Percentiles rank a stretch among this genome's conserved stretches.
phyloP scores from a whole-genome alignment of 2,888 invertebrate species.

The Cryptops parisi region DNA sequence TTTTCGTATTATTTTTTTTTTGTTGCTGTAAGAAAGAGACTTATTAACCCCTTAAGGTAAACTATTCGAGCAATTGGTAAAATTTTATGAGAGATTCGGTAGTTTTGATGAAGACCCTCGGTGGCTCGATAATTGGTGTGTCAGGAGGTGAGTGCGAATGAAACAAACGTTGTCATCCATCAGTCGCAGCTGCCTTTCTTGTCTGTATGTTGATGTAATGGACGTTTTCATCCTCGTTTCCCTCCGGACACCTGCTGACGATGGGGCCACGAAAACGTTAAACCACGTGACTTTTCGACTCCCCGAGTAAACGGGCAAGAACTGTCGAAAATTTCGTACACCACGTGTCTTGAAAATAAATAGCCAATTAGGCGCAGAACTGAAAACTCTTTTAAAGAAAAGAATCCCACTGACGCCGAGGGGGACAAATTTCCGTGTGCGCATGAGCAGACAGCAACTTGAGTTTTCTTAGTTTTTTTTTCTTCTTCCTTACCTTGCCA shows the following conservation, averaged over 20 bases:
- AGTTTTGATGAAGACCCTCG: too few species aligned
- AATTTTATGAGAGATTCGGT: too few species aligned
- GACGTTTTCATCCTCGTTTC: slow-evolving; percentile 1
- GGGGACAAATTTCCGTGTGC: too few species aligned
- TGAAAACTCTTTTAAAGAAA: background rate
- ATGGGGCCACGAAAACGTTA: background rate
- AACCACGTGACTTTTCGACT: slow-evolving; percentile 6
- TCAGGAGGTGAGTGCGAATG: background rate
- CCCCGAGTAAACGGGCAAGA: slow-evolving; percentile 7
- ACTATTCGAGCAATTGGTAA: too few species aligned
- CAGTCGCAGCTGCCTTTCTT: background rate
- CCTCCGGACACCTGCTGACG: slow-evolving; percentile 13
- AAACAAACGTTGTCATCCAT: background rate
- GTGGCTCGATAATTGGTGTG: too few species aligned
- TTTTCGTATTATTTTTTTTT: too few species aligned
- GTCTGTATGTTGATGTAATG: slow-evolving; percentile 10
- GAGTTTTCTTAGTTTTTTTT: too few species aligned
- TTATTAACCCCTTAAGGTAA: too few species aligned
- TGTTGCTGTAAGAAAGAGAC: too few species aligned
- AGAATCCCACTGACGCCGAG: background rate
- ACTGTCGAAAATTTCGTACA: slow-evolving; percentile 5
- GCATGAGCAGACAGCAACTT: too few species aligned
- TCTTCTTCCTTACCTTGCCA: too few species aligned
- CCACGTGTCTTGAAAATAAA: slow-evolving; percentile 10
- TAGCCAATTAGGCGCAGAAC: slow-evolving; percentile 7